Evolutionary conservation across 2,797 vertebrate species (phyloP).

Genomic region (Anabacerthia variegaticeps): DNA sequence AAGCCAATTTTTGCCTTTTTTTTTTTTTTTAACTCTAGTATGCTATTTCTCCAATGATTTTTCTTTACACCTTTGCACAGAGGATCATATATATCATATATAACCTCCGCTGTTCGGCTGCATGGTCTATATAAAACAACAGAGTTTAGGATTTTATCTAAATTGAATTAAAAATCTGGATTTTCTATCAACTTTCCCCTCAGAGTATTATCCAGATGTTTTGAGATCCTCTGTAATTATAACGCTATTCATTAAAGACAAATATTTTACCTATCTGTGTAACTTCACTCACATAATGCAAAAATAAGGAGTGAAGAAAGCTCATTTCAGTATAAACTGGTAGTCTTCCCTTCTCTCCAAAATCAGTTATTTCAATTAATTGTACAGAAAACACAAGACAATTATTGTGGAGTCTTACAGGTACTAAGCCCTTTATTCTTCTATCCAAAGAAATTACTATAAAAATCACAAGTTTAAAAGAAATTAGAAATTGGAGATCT

Average conservation of each 20-base stretch:
- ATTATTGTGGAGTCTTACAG: neutral
- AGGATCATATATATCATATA: neutral
- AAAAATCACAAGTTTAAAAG: neutral
- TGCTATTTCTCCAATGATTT: neutral
- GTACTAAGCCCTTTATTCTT: neutral
- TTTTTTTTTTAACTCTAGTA: neutral
- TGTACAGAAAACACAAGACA: neutral
- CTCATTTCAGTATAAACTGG: neutral
- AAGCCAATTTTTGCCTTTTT: neutral
- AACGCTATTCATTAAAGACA: neutral
- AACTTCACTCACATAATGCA: neutral
- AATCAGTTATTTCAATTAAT: neutral
- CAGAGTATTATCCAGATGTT: neutral
- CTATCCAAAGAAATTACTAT: neutral
- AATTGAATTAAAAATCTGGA: neutral
- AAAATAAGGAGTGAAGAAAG: neutral
- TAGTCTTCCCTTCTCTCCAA: neutral
- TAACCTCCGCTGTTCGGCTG: rapidly evolving
- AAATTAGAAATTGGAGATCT: neutral
- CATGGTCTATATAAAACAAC: neutral
- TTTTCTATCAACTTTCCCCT: neutral
- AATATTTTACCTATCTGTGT: neutral
- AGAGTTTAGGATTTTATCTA: neutral
- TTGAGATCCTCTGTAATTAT: neutral
- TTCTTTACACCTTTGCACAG: neutral